These are phyloP conservation scores for Nebria salina DNA, from an alignment of 2,888 invertebrate species.

Conservation along the genomic window DNA sequence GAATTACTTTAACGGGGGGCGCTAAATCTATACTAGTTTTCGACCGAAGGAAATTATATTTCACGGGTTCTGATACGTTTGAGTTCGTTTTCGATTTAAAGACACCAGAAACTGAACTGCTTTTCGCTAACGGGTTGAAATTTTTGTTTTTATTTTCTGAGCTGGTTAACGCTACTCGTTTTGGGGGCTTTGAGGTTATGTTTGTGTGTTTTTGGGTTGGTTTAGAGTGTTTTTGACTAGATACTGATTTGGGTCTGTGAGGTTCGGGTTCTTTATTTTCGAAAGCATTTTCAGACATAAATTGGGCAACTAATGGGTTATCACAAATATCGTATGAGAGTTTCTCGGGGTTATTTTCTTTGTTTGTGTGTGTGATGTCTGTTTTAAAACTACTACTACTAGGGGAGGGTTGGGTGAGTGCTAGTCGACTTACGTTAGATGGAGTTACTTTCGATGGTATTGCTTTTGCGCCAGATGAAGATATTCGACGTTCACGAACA, in stretches of 20 bases:
- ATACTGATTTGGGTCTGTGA: constrained; percentile 41
- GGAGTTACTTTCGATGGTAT: constrained; percentile 9
- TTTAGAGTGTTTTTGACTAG: constrained; percentile 45
- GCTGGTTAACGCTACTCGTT: constrained; percentile 32
- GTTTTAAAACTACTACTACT: constrained; percentile 21
- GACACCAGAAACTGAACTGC: constrained; percentile 32
- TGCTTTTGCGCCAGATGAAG: constrained; percentile 13
- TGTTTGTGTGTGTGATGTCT: constrained; percentile 39
- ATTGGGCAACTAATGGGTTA: constrained; percentile 58
- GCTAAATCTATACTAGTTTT: constrained; percentile 60
- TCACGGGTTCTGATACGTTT: constrained; percentile 4
- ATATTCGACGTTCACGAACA: constrained; percentile 22
- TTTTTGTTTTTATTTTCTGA: constrained; percentile 39
- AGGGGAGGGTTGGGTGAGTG: constrained; percentile 42
- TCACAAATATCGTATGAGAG: constrained; percentile 39
- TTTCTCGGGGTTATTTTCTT: constrained; percentile 39
- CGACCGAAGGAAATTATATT: constrained; percentile 59
- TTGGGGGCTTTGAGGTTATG: constrained; percentile 17
- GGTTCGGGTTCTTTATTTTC: constrained; percentile 41
- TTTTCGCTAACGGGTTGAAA: constrained; percentile 32
- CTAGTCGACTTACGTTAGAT: constrained; percentile 31
- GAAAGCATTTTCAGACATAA: constrained; percentile 57
- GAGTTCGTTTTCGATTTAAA: constrained; percentile 33
- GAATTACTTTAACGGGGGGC: constrained; percentile 55
- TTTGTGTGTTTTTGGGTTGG: constrained; percentile 14